Percentiles rank a stretch among this genome's conserved stretches.
Conservation (phyloP, 2,888 invertebrate species). For the Mythimna albipuncta region DNA sequence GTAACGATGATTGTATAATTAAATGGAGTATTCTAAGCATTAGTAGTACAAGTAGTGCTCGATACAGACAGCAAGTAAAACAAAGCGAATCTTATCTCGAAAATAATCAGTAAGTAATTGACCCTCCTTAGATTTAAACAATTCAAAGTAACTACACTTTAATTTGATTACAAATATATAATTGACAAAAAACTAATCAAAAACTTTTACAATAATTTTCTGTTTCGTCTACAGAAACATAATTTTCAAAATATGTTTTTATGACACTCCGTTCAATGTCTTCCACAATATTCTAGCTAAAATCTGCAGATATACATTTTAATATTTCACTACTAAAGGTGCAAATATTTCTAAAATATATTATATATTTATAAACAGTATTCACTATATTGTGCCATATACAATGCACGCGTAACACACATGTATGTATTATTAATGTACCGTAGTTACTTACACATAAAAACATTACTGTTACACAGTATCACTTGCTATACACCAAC, state of each 20-base stretch:
- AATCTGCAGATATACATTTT: constrained; percentile 88
- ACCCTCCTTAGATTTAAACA: constrained; percentile 89
- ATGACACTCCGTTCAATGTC: constrained; percentile 65
- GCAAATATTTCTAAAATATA: constrained; percentile 91
- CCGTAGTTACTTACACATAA: constrained; percentile 84
- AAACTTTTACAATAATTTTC: constrained; percentile 80
- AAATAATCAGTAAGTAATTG: constrained; percentile 88
- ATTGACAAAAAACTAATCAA: constrained; percentile 89
- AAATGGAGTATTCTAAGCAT: constrained; percentile 59
- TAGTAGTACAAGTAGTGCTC: constrained; percentile 60
- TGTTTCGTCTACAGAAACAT: constrained; percentile 81
- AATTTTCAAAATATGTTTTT: constrained; percentile 75
- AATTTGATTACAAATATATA: constrained; percentile 87
- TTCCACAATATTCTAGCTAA: constrained; percentile 83
- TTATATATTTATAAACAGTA: constrained; percentile 87
- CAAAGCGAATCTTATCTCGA: constrained; percentile 80
- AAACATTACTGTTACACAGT: constrained; percentile 89
- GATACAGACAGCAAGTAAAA: constrained; percentile 68
- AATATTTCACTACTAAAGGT: constrained; percentile 89
- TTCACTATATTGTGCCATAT: constrained; percentile 87
- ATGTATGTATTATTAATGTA: constrained; percentile 77
- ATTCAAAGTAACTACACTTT: constrained; percentile 86
- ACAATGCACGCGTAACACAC: constrained; percentile 89
- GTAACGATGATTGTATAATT: constrained; percentile 50
- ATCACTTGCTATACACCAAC: constrained; percentile 87